Percentiles rank a stretch among this genome's conserved stretches.
Conservation (phyloP, 2,113 vertebrate genomes). For the Oreochromis spilurus region DNA sequence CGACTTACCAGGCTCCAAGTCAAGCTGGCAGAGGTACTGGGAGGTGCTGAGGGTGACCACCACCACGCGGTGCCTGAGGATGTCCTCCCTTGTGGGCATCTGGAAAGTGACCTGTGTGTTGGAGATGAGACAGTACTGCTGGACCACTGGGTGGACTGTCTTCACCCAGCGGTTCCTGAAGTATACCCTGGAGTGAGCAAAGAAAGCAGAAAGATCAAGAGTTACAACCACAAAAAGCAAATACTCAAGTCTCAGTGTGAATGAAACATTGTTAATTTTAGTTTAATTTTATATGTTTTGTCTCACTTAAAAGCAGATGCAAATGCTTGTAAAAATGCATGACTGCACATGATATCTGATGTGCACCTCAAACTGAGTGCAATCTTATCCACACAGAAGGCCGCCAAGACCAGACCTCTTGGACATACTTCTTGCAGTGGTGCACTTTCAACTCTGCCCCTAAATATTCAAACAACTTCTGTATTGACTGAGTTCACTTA, state of each 20-base stretch:
- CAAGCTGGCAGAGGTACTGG: conserved; percentile 97
- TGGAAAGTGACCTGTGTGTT: conserved; percentile 93
- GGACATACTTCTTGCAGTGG: neutral
- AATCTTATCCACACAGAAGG: neutral
- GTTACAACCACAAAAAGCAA: neutral
- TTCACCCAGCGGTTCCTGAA: conserved; percentile 99
- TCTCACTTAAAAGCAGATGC: neutral
- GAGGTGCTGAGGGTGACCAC: conserved; percentile 98
- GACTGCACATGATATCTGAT: neutral
- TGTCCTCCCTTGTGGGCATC: conserved; percentile 96
- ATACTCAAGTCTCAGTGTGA: neutral
- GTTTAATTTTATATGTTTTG: neutral
- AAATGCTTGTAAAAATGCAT: neutral
- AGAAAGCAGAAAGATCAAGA: neutral
- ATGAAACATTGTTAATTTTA: neutral
- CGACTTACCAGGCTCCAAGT: conserved; percentile 89
- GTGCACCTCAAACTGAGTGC: neutral
- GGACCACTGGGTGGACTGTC: conserved; percentile 95
- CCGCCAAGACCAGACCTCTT: neutral
- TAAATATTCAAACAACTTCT: neutral
- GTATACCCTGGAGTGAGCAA: conserved; percentile 83
- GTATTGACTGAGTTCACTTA: neutral
- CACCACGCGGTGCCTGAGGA: conserved; percentile 91
- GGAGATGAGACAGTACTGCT: conserved; percentile 99
- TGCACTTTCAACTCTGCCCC: neutral